Evolutionary conservation across 2,113 vertebrate genomes (phyloP).

Genomic region (Semicossyphus pulcher): DNA sequence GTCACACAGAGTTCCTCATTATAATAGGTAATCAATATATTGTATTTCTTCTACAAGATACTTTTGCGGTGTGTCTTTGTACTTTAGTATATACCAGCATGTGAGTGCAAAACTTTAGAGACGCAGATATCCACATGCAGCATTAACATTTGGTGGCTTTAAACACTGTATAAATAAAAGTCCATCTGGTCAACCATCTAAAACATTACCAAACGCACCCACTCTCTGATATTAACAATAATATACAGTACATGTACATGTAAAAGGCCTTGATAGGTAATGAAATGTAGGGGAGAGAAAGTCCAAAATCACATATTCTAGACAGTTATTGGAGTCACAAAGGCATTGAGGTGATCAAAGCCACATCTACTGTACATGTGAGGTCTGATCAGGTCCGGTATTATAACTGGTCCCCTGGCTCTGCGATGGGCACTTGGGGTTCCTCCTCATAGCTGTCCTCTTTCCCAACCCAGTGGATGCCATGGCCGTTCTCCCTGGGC

Average conservation of each 20-base stretch:
- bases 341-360: constrained; percentile 84
- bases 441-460: constrained; percentile 84
- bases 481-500: constrained; percentile 82
- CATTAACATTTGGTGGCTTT: constrained; percentile 58
- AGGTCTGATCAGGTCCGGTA: constrained; percentile 64
- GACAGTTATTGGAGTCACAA: constrained; percentile 59
- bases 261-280: constrained; percentile 76
- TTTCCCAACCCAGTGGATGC: constrained; percentile 92
- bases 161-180: constrained; percentile 35
- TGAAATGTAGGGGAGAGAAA: constrained; percentile 57
- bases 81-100: constrained; percentile 25
- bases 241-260: constrained; percentile 71
- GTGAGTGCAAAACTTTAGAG: constrained; percentile 50
- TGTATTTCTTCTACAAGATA: constrained; percentile 24
- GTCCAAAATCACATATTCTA: constrained; percentile 57
- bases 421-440: constrained; percentile 78
- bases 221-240: constrained; percentile 62
- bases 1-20: constrained; percentile 11
- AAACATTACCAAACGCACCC: constrained; percentile 36
- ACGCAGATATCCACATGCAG: constrained; percentile 71
- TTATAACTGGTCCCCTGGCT: constrained; percentile 71
- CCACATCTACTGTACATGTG: constrained; percentile 72
- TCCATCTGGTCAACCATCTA: constrained; percentile 39
- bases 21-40: background rate
- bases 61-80: constrained; percentile 27